Conservation (phyloP, 2,888 invertebrate genomes). For the Cephus pygmeus region DNA sequence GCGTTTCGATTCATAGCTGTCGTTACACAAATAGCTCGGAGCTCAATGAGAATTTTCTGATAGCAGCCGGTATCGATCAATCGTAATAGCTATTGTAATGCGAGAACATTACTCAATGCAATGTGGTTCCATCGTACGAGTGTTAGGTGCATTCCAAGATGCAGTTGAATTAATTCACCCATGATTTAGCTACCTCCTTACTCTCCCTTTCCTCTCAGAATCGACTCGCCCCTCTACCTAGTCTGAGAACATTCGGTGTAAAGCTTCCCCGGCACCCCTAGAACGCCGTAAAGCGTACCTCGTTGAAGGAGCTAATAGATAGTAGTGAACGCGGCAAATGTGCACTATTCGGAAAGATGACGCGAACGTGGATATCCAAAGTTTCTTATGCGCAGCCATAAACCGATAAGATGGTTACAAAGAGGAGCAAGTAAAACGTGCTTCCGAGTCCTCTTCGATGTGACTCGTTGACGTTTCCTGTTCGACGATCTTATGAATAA, state of each 20-base stretch:
- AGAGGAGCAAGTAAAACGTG: slow-evolving; percentile 22
- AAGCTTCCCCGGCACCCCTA: slow-evolving; percentile 3
- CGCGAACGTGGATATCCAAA: slow-evolving; percentile 35
- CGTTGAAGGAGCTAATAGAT: slow-evolving; percentile 28
- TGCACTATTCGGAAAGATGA: slow-evolving; percentile 41
- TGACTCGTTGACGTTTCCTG: neutral
- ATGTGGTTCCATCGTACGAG: slow-evolving; percentile 15
- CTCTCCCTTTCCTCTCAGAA: neutral
- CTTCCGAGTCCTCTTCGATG: slow-evolving; percentile 30
- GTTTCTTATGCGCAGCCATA: slow-evolving; percentile 37
- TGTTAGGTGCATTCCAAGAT: slow-evolving; percentile 5
- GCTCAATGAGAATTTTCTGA: slow-evolving; percentile 2
- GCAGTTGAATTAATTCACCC: neutral
- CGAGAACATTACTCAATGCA: neutral
- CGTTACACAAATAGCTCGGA: neutral
- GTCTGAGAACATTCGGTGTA: neutral
- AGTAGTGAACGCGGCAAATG: slow-evolving; percentile 30
- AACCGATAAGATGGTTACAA: slow-evolving; percentile 45
- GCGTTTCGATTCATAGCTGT: neutral
- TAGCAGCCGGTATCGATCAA: neutral
- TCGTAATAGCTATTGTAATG: slow-evolving; percentile 15
- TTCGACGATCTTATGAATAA: neutral
- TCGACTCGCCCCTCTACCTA: neutral
- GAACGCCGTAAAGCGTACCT: slow-evolving; percentile 33
- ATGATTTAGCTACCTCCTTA: neutral